Evolutionary conservation across 1,140 invertebrate species (phyloP).

Genomic region (Hylyphantes graminicola): DNA sequence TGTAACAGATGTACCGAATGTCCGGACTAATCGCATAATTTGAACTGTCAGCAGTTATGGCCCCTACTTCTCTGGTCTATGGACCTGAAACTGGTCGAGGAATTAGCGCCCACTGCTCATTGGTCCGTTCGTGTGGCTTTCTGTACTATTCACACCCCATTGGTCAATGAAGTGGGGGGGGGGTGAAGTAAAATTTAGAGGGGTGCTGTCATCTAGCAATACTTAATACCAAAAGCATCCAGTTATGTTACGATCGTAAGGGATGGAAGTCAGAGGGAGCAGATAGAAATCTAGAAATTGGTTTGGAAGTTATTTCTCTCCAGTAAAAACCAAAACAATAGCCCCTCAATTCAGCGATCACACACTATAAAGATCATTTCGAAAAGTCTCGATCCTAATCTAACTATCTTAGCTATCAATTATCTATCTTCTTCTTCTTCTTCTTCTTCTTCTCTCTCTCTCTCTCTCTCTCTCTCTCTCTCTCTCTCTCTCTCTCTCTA

Average conservation of each 20-base stretch:
- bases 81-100: constrained; percentile 50
- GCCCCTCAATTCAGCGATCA: not conserved
- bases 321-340: not conserved
- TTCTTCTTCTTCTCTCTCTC: too few species aligned
- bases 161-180: constrained; percentile 47
- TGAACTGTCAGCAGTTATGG: constrained; percentile 56
- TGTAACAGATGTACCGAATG: constrained; percentile 53
- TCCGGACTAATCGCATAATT: constrained; percentile 47
- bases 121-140: constrained; percentile 53
- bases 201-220: constrained; percentile 38
- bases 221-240: constrained; percentile 36
- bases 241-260: constrained; percentile 27
- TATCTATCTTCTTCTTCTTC: too few species aligned
- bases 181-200: constrained; percentile 20
- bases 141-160: constrained; percentile 55
- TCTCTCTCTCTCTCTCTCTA: too few species aligned
- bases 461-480: too few species aligned
- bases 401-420: too few species aligned
- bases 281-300: not conserved
- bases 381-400: too few species aligned
- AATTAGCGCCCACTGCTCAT: constrained; percentile 52
- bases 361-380: not conserved
- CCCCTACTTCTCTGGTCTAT: constrained; percentile 46
- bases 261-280: constrained; percentile 4
- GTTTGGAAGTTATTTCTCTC: not conserved